Evolutionary conservation across 2,113 vertebrate genomes (phyloP), one percentile per base, ranked within the genome.

Genomic region (Hippocampus mohnikei): DNA sequence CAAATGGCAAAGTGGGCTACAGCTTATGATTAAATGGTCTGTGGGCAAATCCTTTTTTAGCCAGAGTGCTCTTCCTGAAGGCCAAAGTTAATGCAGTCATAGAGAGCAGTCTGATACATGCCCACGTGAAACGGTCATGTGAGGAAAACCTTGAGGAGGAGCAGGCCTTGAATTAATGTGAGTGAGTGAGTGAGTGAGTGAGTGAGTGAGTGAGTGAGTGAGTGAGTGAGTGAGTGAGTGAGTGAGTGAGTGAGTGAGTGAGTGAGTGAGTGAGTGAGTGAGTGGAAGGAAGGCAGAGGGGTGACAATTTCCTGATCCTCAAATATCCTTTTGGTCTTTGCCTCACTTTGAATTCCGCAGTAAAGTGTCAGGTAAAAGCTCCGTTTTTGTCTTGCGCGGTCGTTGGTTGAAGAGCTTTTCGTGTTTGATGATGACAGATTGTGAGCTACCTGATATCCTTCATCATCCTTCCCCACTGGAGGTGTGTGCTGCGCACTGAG

Each of bases 361-460:
- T 84, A 81, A 58, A 85, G 87, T 85, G 85, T 82, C 83, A 79
- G 69, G 80, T 90, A 87, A 88, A 87, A 90, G 84, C 86, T 81
- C 76, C 70, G 73, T 87, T 89, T 90, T 83, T 88, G 83, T 65
- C 23, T 85, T 84, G 72, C 78, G 74, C 74, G 73, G 82, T 73
- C 69, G 77, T 85, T 85, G 76, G 69, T 84, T 72, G 76, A 82
- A n/a, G 77, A 86, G 88, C 88, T 90, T 88, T 90, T 81, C 85
- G 84, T 86, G 84, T 85, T 85, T 82, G 85, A 91, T 88, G 84
- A 85, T 89, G 90, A 90, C 88, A 91, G 91, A 92, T 91, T 92
- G 90, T 60, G 75, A 88, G 90, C 84, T 90, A 91, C 88, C 90
- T 91, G 91, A 93, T 92, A 91, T 89, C 87, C 88, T 90, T 89